A percentile compares a stretch with the other conserved stretches of the same genome.
These are phyloP conservation scores for Acanthosepion esculentum DNA, from an alignment of 2,888 invertebrate genomes.

Conservation along the genomic window DNA sequence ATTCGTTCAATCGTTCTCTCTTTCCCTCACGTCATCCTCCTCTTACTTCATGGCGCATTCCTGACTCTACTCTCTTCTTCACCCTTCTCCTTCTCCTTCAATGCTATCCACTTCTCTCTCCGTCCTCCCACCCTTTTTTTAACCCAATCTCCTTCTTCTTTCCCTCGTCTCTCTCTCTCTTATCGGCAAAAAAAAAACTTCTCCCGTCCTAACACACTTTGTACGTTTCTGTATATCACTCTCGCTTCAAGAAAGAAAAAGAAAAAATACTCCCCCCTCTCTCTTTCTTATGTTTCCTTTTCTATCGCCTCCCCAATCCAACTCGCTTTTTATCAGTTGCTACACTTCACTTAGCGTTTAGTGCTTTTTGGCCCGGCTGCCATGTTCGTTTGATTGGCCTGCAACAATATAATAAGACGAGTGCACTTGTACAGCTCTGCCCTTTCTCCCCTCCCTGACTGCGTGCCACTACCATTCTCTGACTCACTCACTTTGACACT, in stretches of 20 bases:
- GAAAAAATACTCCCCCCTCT: not conserved
- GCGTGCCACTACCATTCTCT: not conserved
- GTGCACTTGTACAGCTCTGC: not conserved
- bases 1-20: not conserved
- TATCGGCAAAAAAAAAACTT: too few species aligned
- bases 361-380: not conserved
- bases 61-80: not conserved
- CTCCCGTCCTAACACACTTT: too few species aligned
- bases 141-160: not conserved
- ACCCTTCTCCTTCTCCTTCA: not conserved
- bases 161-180: not conserved
- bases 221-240: too few species aligned
- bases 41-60: not conserved
- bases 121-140: too few species aligned
- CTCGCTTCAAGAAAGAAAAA: not conserved
- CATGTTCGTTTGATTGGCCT: slow-evolving; percentile 20
- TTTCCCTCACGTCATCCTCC: not conserved
- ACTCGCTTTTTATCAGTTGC: slow-evolving; percentile 4
- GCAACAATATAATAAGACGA: not conserved
- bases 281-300: too few species aligned
- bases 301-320: not conserved
- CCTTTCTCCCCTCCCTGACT: not conserved
- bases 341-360: not conserved
- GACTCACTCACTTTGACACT: not conserved
- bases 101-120: not conserved